These are phyloP conservation scores for Spodoptera exigua DNA, from an alignment of 2,888 invertebrate species.

Conservation along the genomic window DNA sequence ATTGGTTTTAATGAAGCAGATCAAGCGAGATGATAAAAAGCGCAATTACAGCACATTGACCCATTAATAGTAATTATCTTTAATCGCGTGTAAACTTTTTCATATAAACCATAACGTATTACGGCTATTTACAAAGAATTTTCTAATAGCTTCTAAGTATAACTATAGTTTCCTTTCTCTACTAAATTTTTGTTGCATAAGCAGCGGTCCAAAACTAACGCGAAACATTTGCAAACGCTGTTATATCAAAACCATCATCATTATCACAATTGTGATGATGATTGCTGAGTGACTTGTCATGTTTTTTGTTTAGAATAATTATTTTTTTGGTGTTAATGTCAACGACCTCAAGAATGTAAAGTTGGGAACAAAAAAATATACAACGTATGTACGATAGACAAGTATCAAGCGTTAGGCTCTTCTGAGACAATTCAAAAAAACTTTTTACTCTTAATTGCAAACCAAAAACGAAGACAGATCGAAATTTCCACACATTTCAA, in stretches of 20 bases:
- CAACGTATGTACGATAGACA: too few species aligned
- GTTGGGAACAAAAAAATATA: too few species aligned
- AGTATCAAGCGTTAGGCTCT: too few species aligned
- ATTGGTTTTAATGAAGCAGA: too few species aligned
- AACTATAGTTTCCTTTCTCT: slow-evolving; percentile 50
- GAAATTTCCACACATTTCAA: too few species aligned
- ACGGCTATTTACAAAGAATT: slow-evolving; percentile 25
- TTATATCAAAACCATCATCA: slow-evolving; percentile 24
- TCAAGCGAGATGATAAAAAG: slow-evolving; percentile 11
- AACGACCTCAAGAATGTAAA: too few species aligned
- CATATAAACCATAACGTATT: slow-evolving; percentile 10
- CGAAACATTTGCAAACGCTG: slow-evolving; percentile 25
- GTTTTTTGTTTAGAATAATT: slow-evolving; percentile 18
- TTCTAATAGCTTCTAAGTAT: slow-evolving; percentile 29
- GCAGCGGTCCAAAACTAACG: slow-evolving; percentile 25
- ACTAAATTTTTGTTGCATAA: slow-evolving; percentile 39
- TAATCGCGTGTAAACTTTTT: slow-evolving; percentile 40
- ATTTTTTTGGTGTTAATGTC: neutral
- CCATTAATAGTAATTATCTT: slow-evolving; percentile 40
- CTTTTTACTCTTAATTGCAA: too few species aligned
- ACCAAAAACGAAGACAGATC: too few species aligned
- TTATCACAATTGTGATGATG: slow-evolving; percentile 33
- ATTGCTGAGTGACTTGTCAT: slow-evolving; percentile 12
- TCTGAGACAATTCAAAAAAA: too few species aligned
- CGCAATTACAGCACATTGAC: slow-evolving; percentile 37